Percentiles rank a stretch among this genome's conserved stretches.
phyloP scores from a whole-genome alignment of 2,113 vertebrate genomes.

The crab-eating macaque (Macaca fascicularis) region DNA sequence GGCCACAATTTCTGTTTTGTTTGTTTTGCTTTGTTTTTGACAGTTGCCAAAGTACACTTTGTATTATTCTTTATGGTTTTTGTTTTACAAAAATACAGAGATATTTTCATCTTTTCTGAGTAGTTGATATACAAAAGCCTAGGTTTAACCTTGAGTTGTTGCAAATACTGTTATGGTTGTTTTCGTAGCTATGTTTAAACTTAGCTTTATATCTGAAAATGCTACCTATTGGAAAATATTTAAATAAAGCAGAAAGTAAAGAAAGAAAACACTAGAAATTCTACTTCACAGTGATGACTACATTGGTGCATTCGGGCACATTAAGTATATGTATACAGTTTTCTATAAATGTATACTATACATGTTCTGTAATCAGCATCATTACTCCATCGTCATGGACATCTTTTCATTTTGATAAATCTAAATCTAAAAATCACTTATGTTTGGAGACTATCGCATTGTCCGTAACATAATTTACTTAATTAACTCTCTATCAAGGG shows the following conservation, averaged over 20 bases:
- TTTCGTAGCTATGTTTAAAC: conserved; percentile 23
- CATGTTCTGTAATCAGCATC: not conserved
- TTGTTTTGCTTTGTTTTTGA: not conserved
- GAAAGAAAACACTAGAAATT: not conserved
- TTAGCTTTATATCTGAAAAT: not conserved
- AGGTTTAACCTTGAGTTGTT: not conserved
- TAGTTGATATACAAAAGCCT: not conserved
- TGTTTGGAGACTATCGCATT: not conserved
- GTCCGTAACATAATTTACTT: not conserved
- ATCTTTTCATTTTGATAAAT: not conserved
- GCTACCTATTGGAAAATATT: not conserved
- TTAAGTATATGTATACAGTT: not conserved
- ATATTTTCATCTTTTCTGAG: not conserved
- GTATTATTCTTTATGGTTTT: not conserved
- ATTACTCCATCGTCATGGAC: not conserved
- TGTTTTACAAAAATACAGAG: conserved; percentile 32
- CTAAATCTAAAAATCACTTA: not conserved
- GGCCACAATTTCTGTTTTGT: not conserved
- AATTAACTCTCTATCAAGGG: not conserved
- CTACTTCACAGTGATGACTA: not conserved
- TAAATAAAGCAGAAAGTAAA: conserved; percentile 7
- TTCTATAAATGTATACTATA: not conserved
- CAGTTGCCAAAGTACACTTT: not conserved
- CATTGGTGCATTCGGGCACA: not conserved
- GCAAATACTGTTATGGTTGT: not conserved